Base-by-base conservation (phyloP, 2,113 vertebrate genomes). In the Zapus hudsonius region DNA sequence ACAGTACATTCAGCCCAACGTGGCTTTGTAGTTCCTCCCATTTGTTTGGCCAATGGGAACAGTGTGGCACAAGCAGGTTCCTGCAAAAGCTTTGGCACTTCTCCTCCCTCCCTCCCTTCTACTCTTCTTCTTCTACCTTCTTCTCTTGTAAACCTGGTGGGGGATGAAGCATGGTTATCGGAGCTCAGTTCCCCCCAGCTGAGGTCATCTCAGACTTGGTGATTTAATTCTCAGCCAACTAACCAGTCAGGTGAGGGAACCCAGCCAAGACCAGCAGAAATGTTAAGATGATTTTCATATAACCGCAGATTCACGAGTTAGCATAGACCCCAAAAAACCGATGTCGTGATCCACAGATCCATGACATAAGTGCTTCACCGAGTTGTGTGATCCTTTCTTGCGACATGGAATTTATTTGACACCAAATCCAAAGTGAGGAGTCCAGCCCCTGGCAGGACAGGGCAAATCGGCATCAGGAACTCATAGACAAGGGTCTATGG, bases 401-500 rank as follows among this genome's bases (percentile, higher is more conserved):
- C 69, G n/a, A 19, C 10, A 74, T 72, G 73, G 66, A 33, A 55
- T 84, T 40, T 15, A 13, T 1, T 36, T 10, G 59, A 31, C 12
- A 76, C 61, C 61, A 31, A 67, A 89, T 25, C 59, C 31, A 61
- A 84, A 87, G 25, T 27, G 6, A 73, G 81, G 73, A 92, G 44
- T 8, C 61, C 42, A 1, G 7, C 42, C n/a, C 19, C 15, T 3
- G 0, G 17, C 6, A 17, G 22, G 5, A 69, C 3, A 78, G 20
- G 52, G 19, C n/a, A 89, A 66, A 57, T 13, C 19, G 38, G 9
- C 19, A 33, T 9, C 36, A 57, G 47, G 42, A 52, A 36, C 33
- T 27, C 22, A 55, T 8, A 6, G 25, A 38, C 25, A n/a, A n/a
- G n/a, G n/a, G n/a, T n/a, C n/a, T n/a, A n/a, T n/a, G n/a, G n/a